Evolutionary conservation across 2,888 invertebrate genomes (phyloP).

Genomic region (Nomada fucata): DNA sequence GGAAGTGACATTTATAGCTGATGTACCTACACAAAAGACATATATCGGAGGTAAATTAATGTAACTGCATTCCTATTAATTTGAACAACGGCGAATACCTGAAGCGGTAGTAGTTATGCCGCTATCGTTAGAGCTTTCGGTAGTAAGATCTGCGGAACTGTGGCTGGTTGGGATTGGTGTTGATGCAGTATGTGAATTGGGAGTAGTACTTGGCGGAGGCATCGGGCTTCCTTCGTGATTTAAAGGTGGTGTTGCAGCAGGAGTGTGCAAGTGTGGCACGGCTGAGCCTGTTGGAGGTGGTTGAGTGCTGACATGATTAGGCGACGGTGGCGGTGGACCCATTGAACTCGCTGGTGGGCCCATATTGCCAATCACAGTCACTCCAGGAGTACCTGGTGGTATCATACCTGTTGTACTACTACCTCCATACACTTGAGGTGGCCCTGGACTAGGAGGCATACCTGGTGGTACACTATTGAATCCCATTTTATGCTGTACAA

Average conservation of each 20-base stretch:
- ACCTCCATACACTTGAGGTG: constrained; percentile 86
- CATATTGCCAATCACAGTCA: constrained; percentile 84
- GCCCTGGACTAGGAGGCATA: constrained; percentile 87
- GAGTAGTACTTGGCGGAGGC: constrained; percentile 86
- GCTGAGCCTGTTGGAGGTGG: constrained; percentile 70
- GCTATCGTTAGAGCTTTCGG: constrained; percentile 85
- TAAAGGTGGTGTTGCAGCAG: constrained; percentile 80
- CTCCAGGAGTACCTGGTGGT: constrained; percentile 82
- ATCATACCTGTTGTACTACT: constrained; percentile 86
- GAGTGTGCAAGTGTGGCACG: constrained; percentile 79
- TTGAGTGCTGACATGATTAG: constrained; percentile 84
- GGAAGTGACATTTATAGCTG: constrained; percentile 83
- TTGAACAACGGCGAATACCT: constrained; percentile 76
- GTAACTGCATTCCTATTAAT: no score
- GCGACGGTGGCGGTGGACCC: constrained; percentile 87
- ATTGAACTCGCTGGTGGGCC: constrained; percentile 87
- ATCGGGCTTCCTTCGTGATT: constrained; percentile 84
- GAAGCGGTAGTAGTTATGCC: constrained; percentile 87
- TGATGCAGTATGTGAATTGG: constrained; percentile 83
- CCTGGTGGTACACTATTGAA: constrained; percentile 85
- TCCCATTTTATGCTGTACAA: constrained; percentile 89
- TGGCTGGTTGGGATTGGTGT: constrained; percentile 79
- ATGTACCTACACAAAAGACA: constrained; percentile 75
- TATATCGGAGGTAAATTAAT: not conserved
- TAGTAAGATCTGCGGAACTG: constrained; percentile 78